These are phyloP conservation scores for Microdon myrmicae DNA, from an alignment of 2,888 invertebrate species.

Conservation along the genomic window DNA sequence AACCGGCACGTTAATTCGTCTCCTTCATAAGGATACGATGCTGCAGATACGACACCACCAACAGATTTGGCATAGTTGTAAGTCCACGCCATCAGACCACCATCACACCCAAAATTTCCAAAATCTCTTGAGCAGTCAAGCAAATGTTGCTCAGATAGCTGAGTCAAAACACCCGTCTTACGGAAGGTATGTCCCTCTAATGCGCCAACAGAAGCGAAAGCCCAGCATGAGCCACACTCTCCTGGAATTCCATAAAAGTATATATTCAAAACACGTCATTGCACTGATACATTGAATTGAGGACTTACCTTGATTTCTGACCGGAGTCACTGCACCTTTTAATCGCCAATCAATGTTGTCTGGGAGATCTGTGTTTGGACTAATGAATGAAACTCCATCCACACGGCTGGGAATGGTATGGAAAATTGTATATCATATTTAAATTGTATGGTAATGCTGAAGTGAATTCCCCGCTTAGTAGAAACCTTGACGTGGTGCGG, in stretches of 20 bases:
- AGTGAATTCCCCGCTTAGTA: too few relatives aligned
- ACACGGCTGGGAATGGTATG: too few relatives aligned
- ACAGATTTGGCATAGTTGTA: constrained; percentile 81
- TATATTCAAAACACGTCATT: too few relatives aligned
- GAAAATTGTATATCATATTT: too few relatives aligned
- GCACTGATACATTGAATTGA: too few relatives aligned
- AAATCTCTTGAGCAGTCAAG: constrained; percentile 80
- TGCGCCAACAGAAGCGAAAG: constrained; percentile 35
- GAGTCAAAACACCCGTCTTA: constrained; percentile 6
- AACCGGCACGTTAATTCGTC: constrained; percentile 60
- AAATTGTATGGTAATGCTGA: too few relatives aligned
- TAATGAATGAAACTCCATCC: too few relatives aligned
- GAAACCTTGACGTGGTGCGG: too few relatives aligned
- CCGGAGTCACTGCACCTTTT: not conserved
- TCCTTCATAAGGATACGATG: constrained; percentile 79
- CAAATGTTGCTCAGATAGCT: constrained; percentile 81
- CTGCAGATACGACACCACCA: constrained; percentile 84
- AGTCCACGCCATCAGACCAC: constrained; percentile 73
- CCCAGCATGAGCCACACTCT: constrained; percentile 34
- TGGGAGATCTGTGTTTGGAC: not conserved
- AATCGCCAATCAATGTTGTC: not conserved
- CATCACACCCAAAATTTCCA: constrained; percentile 87
- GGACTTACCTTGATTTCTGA: not conserved
- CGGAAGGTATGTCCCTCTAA: constrained; percentile 30
- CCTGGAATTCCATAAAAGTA: too few relatives aligned